Conservation (phyloP, 2,888 invertebrate genomes). For the Conus canariensis region DNA sequence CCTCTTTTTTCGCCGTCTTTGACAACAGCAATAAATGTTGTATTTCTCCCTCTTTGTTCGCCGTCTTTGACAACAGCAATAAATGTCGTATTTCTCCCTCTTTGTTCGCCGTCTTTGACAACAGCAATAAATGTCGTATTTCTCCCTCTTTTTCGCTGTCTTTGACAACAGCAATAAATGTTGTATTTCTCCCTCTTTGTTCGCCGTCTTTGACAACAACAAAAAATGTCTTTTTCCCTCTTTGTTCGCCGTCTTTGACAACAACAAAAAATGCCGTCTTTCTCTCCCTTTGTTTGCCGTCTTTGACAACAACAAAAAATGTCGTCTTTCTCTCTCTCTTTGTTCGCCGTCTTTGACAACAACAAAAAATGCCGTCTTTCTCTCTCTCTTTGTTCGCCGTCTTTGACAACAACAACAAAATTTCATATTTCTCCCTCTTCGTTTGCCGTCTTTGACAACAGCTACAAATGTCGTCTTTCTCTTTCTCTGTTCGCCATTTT, state of each 20-base stretch:
- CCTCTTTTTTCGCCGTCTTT: neutral
- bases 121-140: neutral
- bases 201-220: neutral
- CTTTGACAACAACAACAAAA: neutral
- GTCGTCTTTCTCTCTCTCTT: neutral
- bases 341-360: neutral
- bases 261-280: neutral
- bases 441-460: too few relatives aligned
- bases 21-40: too few relatives aligned
- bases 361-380: too few relatives aligned
- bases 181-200: neutral
- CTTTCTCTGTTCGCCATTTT: too few relatives aligned
- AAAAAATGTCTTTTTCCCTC: neutral
- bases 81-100: too few relatives aligned
- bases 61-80: too few relatives aligned
- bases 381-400: too few relatives aligned
- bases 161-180: too few relatives aligned
- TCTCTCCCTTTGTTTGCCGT: neutral
- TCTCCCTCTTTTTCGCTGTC: too few relatives aligned
- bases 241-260: neutral
- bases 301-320: too few relatives aligned
- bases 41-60: neutral
- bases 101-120: too few relatives aligned
- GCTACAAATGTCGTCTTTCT: too few relatives aligned
- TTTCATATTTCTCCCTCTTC: neutral